Evolutionary conservation across 2,113 vertebrate species (phyloP).

Genomic region (Leiothrix lutea): DNA sequence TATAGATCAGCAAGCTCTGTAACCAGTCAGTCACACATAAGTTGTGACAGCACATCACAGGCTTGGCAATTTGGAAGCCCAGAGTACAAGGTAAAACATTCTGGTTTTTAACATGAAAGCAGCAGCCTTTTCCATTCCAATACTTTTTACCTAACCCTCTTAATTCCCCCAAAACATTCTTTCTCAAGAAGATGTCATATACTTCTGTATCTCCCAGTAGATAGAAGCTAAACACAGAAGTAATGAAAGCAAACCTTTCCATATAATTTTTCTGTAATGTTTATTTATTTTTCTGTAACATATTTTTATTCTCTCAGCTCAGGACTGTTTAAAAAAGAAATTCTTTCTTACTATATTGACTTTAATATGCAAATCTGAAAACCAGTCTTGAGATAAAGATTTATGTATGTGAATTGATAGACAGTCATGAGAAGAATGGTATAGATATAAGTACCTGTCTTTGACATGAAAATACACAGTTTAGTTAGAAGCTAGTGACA

Average conservation of each 20-base stretch:
- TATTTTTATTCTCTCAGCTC: not conserved
- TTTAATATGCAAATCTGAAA: not conserved
- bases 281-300: not conserved
- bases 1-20: slow-evolving; percentile 73
- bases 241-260: not conserved
- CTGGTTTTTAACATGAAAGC: slow-evolving; percentile 48
- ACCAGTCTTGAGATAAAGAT: not conserved
- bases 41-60: slow-evolving; percentile 70
- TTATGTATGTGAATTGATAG: not conserved
- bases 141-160: not conserved
- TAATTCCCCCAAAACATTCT: not conserved
- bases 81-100: slow-evolving; percentile 68
- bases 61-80: slow-evolving; percentile 62
- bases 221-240: not conserved
- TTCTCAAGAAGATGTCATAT: not conserved
- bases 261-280: not conserved
- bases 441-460: not conserved
- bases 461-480: not conserved
- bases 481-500: not conserved
- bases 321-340: not conserved
- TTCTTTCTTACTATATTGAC: not conserved
- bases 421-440: not conserved
- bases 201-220: slow-evolving; percentile 10
- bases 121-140: slow-evolving; percentile 19
- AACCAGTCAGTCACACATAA: slow-evolving; percentile 70